A percentile compares a stretch with the other conserved stretches of the same genome.
Evolutionary conservation across 1,140 invertebrate genomes (phyloP).

Genomic region (Drosophila insularis): DNA sequence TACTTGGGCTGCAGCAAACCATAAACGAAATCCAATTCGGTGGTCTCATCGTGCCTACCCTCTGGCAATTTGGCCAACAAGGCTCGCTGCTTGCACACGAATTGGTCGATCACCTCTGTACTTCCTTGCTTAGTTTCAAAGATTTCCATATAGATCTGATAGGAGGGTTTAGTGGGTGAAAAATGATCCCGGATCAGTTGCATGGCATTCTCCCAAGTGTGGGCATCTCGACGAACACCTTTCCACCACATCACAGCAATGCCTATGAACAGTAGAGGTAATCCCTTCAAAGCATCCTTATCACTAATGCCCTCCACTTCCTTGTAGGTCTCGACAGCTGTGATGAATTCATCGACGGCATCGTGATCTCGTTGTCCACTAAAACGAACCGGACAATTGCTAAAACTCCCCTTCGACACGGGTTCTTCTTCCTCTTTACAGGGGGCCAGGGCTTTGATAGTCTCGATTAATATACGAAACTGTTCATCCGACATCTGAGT

Average conservation of each 20-base stretch:
- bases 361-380: slow-evolving; percentile 76
- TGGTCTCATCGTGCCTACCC: slow-evolving; percentile 72
- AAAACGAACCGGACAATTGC: slow-evolving; percentile 66
- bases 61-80: slow-evolving; percentile 72
- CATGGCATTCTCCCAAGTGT: slow-evolving; percentile 66
- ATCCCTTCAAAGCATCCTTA: slow-evolving; percentile 69
- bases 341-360: slow-evolving; percentile 79
- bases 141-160: slow-evolving; percentile 74
- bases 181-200: slow-evolving; percentile 69
- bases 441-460: slow-evolving; percentile 48
- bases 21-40: slow-evolving; percentile 74
- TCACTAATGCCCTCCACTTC: slow-evolving; percentile 77
- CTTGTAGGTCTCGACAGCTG: slow-evolving; percentile 70
- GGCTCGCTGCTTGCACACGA: slow-evolving; percentile 73
- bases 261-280: slow-evolving; percentile 63
- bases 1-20: slow-evolving; percentile 68
- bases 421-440: slow-evolving; percentile 27
- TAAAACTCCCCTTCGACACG: slow-evolving; percentile 73
- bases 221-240: slow-evolving; percentile 68
- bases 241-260: slow-evolving; percentile 76
- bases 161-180: slow-evolving; percentile 73
- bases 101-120: slow-evolving; percentile 61
- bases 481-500: slow-evolving; percentile 65
- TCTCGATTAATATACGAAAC: slow-evolving; percentile 66
- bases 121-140: slow-evolving; percentile 60